Percentiles rank a stretch among this genome's conserved stretches.
These are phyloP conservation scores for Hyperoplus lanceolatus DNA, from an alignment of 2,797 vertebrate species.

Conservation along the genomic window DNA sequence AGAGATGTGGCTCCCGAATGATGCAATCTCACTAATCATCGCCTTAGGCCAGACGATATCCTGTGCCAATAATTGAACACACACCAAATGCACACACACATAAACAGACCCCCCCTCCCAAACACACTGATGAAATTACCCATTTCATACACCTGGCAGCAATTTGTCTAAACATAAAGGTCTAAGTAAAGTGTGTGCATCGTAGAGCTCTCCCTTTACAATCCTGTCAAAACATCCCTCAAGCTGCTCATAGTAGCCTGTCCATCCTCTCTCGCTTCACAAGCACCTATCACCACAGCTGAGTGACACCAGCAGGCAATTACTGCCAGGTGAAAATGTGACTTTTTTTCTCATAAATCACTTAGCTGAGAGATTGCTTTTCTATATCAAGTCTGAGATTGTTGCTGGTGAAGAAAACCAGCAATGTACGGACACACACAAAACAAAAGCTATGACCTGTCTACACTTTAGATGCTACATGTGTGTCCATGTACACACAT, in stretches of 20 bases:
- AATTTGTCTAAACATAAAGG: not conserved
- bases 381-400: conserved; percentile 65
- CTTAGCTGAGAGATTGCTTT: conserved; percentile 76
- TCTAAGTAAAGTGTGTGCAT: conserved; percentile 37
- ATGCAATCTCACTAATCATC: conserved; percentile 10
- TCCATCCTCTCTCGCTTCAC: conserved; percentile 24
- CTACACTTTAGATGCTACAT: not conserved
- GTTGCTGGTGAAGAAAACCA: conserved; percentile 39
- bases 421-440: not conserved
- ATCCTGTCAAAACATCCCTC: conserved; percentile 23
- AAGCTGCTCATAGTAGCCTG: conserved; percentile 13
- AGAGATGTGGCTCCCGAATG: conserved; percentile 29
- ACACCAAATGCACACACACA: not conserved
- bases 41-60: conserved; percentile 46
- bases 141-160: conserved; percentile 7
- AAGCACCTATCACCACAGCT: conserved; percentile 57
- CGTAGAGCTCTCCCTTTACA: conserved; percentile 24
- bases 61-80: conserved; percentile 36
- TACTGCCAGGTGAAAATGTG: conserved; percentile 76
- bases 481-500: not conserved
- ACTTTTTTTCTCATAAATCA: conserved; percentile 80
- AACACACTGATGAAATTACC: conserved; percentile 3
- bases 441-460: conserved; percentile 26
- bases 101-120: not conserved
- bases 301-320: conserved; percentile 70